Conservation (phyloP, 2,888 invertebrate species). For the Cotesia congregata region DNA sequence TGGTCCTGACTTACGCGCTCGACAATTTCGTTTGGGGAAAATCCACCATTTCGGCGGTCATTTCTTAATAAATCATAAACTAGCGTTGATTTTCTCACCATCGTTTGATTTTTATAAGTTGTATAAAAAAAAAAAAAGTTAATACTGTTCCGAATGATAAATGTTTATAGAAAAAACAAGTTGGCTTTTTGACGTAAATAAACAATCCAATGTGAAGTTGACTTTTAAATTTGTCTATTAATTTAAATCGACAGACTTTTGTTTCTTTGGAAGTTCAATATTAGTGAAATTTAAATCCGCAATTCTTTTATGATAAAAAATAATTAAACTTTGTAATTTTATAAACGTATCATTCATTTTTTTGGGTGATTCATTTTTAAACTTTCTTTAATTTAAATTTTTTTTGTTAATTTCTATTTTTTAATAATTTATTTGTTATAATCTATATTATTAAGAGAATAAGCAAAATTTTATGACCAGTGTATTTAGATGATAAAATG, state of each 20-base stretch:
- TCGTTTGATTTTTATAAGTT: constrained; percentile 22
- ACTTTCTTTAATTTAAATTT: no score
- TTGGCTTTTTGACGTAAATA: constrained; percentile 15
- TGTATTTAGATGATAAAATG: no score
- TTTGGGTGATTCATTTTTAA: no score
- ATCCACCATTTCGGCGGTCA: constrained; percentile 51
- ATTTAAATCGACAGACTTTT: constrained; percentile 8
- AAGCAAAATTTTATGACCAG: no score
- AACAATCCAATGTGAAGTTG: constrained; percentile 23
- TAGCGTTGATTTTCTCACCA: constrained; percentile 53
- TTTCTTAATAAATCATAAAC: constrained; percentile 57
- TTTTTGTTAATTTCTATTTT: no score
- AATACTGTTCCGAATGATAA: background rate
- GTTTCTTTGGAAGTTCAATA: background rate
- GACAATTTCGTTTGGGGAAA: constrained; percentile 55
- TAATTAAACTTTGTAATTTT: no score
- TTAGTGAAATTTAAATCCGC: background rate
- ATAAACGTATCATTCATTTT: no score
- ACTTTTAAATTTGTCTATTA: background rate
- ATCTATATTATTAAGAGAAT: no score
- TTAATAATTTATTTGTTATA: no score
- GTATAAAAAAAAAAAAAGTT: constrained; percentile 1
- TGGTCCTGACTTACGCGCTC: constrained; percentile 54
- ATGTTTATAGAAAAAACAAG: constrained; percentile 8
- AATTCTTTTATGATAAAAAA: no score